Evolutionary conservation across 2,888 invertebrate genomes (phyloP), one percentile per base, ranked within the genome.

Genomic region (Bruchidius siliquastri): DNA sequence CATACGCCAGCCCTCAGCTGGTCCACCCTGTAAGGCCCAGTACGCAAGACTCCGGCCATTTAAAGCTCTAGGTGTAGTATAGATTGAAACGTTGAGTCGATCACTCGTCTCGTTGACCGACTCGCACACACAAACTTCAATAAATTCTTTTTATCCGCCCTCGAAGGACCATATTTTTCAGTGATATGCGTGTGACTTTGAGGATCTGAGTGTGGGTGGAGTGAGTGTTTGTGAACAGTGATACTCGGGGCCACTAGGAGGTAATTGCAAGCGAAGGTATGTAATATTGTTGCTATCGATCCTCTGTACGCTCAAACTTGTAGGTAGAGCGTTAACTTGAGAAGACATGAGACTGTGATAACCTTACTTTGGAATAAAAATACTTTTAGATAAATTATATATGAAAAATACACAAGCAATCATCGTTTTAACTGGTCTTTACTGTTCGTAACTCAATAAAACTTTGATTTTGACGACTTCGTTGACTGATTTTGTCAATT

Each of bases 41-140:
- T 79, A 80, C 79, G 80, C 80, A 80, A 79, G 80, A 76, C 77
- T 49, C 49, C 73, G 72, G 76, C 74, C 77, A 79, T 78, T 79
- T 76, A 78, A 78, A 78, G 77, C 77, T 77, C 75, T 49, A 49
- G 49, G 77, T 78, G 77, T 79, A 79, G 79, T 80, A 80, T 80
- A 79, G 80, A 80, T 80, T 80, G 80, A 78, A 79, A 77, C 74
- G 79, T 13, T 49, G 49, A 49, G 49, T 49, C 49, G 49, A 49
- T 49, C 49, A 13, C 49, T 13, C 49, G 49, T 49, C 49, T 49
- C 18, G 49, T 13, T 49, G 49, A 8, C 18, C 49, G 49, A 13
- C 49, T 49, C 49, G 49, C 49, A 13, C 49, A 49, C 49, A 49
- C 3, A 49, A 3, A 1, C 13, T 3, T 8, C 18, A 49, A 8